Evolutionary conservation across 1,140 invertebrate genomes (phyloP).

Genomic region (Grapholita molesta): DNA sequence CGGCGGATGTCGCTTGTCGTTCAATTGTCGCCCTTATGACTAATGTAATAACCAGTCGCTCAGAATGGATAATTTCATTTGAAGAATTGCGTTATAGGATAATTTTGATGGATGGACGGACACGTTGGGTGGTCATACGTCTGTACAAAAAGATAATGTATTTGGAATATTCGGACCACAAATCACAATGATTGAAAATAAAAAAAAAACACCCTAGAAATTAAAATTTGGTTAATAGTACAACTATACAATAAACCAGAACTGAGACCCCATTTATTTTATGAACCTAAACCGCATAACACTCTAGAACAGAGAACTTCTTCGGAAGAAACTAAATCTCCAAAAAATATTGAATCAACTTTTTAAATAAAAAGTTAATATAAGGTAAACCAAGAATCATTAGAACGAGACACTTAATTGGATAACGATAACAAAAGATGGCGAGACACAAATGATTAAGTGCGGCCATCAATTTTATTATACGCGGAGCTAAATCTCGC

Average conservation of each 20-base stretch:
- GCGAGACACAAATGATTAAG: neutral
- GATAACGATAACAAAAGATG: neutral
- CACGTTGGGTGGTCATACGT: neutral
- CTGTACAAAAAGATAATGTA: no score
- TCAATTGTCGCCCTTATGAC: constrained; percentile 20
- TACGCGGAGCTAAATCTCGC: neutral
- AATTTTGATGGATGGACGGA: neutral
- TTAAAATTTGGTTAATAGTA: no score
- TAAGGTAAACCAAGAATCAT: neutral
- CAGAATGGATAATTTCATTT: neutral
- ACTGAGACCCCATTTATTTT: no score
- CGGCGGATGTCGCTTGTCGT: constrained; percentile 21
- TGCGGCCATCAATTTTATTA: neutral
- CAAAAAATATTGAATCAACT: no score
- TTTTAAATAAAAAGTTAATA: neutral
- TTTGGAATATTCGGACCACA: no score
- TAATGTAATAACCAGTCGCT: neutral
- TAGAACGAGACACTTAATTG: neutral
- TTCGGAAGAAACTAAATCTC: no score
- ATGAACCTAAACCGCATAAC: no score
- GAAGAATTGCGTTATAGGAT: neutral
- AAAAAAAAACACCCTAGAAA: no score
- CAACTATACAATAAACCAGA: no score
- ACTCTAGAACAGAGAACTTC: no score
- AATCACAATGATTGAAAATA: no score